A percentile compares a stretch with the other conserved stretches of the same genome.
These are phyloP conservation scores for Onthophagus taurus DNA, from an alignment of 1,140 invertebrate genomes.

Conservation along the genomic window DNA sequence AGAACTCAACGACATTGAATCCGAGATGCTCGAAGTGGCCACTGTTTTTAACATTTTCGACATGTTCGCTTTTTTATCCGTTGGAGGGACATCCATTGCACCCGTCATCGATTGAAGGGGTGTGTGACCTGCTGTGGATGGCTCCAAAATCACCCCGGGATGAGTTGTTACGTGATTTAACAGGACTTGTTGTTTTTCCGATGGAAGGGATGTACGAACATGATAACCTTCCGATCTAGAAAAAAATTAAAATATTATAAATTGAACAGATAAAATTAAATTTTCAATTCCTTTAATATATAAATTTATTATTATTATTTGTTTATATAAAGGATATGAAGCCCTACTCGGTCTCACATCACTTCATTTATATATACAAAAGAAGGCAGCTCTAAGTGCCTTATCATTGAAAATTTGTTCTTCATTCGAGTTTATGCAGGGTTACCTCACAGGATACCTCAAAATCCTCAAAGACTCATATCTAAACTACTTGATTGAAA, in stretches of 20 bases:
- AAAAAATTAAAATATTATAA: conserved; percentile 13
- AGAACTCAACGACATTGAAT: conserved; percentile 51
- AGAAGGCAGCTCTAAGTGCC: too few relatives aligned
- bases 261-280: not conserved
- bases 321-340: too few relatives aligned
- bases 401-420: too few relatives aligned
- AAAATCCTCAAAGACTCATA: too few relatives aligned
- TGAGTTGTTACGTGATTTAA: conserved; percentile 37
- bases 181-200: conserved; percentile 38
- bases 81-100: conserved; percentile 27
- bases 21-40: conserved; percentile 49
- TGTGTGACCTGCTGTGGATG: conserved; percentile 32
- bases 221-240: conserved; percentile 40
- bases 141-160: conserved; percentile 33
- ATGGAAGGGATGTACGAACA: conserved; percentile 33
- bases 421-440: too few relatives aligned
- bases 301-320: too few relatives aligned
- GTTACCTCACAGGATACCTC: too few relatives aligned
- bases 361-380: too few relatives aligned
- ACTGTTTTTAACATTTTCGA: conserved; percentile 39
- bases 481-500: too few relatives aligned
- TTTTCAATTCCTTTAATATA: too few relatives aligned
- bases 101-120: conserved; percentile 23
- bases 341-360: too few relatives aligned
- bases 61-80: conserved; percentile 34